These are phyloP conservation scores for Buphagus erythrorhynchus DNA, from an alignment of 2,797 vertebrate species.

Conservation along the genomic window DNA sequence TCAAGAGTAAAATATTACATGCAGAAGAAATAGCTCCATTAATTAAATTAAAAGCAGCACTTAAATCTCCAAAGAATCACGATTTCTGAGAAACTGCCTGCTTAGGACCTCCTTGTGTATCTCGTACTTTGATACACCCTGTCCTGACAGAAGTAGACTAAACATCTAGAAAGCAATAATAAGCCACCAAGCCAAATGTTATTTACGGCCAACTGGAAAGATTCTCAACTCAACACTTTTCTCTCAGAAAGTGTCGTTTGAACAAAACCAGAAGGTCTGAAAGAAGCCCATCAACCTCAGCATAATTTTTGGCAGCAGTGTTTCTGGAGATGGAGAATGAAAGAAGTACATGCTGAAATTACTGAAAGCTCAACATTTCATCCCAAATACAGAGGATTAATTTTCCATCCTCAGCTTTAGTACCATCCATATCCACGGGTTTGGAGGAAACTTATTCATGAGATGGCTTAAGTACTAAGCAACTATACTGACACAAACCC, in stretches of 20 bases:
- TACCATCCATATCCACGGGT: neutral
- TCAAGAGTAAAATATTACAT: neutral
- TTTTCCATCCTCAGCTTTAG: neutral
- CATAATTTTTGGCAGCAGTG: neutral
- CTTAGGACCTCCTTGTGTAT: neutral
- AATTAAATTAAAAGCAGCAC: neutral
- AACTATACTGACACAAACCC: neutral
- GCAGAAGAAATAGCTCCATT: neutral
- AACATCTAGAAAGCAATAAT: neutral
- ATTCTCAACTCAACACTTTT: neutral
- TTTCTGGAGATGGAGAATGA: neutral
- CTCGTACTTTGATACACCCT: neutral
- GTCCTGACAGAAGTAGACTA: neutral
- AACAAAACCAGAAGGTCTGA: neutral
- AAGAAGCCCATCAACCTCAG: neutral
- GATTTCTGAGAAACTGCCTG: neutral
- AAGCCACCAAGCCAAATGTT: neutral
- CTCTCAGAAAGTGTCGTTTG: neutral
- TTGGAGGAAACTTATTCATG: neutral
- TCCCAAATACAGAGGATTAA: neutral
- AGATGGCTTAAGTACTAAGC: neutral
- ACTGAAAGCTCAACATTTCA: neutral
- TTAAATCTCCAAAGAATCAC: neutral
- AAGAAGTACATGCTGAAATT: neutral
- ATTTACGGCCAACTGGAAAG: neutral